phyloP scores from a whole-genome alignment of 1,140 invertebrate genomes.

The Stenopsyche tienmushanensis region DNA sequence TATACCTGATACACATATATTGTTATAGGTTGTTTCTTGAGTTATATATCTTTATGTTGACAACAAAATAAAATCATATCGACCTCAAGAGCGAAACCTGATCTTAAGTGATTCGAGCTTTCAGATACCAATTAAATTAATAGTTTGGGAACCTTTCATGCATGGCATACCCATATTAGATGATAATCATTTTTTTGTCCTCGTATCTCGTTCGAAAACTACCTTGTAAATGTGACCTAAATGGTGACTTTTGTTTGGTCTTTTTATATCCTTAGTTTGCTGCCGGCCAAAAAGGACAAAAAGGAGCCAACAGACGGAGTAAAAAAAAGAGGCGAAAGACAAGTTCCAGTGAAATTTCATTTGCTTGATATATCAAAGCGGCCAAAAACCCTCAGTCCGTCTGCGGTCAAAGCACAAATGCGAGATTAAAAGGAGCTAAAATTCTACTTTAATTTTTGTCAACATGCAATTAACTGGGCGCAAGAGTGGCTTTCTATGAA shows the following conservation, averaged over 20 bases:
- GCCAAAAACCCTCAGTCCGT: neutral
- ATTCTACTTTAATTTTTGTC: constrained; percentile 20
- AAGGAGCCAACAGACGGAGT: neutral
- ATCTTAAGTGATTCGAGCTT: no score
- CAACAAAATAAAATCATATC: no score
- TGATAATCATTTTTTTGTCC: no score
- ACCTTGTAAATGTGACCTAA: no score
- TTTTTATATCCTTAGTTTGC: neutral
- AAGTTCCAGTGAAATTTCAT: constrained; percentile 20
- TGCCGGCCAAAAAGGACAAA: neutral
- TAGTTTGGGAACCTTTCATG: no score
- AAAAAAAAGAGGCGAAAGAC: neutral
- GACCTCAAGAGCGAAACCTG: no score
- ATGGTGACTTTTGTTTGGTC: neutral
- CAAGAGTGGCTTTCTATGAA: constrained; percentile 10
- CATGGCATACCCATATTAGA: no score
- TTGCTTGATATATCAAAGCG: constrained; percentile 24
- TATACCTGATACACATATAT: no score
- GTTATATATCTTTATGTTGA: no score
- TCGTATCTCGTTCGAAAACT: no score
- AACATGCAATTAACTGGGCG: constrained; percentile 25
- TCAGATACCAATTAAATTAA: no score
- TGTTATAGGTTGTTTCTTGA: no score
- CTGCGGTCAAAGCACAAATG: constrained; percentile 27
- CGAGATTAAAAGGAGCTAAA: constrained; percentile 25